Evolutionary conservation across 2,113 vertebrate species (phyloP), one percentile per base, ranked within the genome.

Genomic region (Mormyrus lacerda): DNA sequence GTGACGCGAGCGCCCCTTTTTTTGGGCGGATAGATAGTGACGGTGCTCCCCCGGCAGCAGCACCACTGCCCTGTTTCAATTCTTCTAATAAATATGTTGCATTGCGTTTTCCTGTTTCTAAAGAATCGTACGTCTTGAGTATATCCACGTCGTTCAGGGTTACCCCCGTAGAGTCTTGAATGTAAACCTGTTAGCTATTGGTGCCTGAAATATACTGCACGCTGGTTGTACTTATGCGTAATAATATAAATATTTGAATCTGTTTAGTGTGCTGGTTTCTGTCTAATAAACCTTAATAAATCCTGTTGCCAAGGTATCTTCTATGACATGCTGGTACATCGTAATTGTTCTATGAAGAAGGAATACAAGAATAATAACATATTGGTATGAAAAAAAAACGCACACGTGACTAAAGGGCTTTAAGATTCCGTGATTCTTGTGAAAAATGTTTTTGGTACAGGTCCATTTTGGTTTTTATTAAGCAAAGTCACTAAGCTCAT

Each of bases 1-100:
- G 90, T 86, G 42, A 89, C 53, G 9, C 47, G 48, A 39, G 76
- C 83, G 47, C 90, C 89, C 90, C 89, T 89, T 89, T 44, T 15
- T 55, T 88, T 31, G 91, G 85, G 91, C 87, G 39, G 69, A 89
- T 87, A n/a, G 44, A 76, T 55, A 89, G 27, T 61, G 31, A 42
- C 31, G 5, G 76, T 24, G 10, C 27, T 84, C 21, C 35, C 27
- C 27, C 44, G 44, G 44, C 47, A 45, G 50, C 27, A 44, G 17
- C n/a, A 2, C 35, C 31, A 11, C 47, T 50, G 48, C 45, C 9
- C 9, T 11, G 9, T 85, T 85, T 85, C 45, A 45, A 69, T 85
- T 42, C 5, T 35, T 19, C 17, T 79, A 79, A 42, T 79, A 79
- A 79, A 17, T 79, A 39, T 42, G 35, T 79, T 79, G 35, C 73